phyloP scores from a whole-genome alignment of 2,113 vertebrate species.

The Pteropus alecto region DNA sequence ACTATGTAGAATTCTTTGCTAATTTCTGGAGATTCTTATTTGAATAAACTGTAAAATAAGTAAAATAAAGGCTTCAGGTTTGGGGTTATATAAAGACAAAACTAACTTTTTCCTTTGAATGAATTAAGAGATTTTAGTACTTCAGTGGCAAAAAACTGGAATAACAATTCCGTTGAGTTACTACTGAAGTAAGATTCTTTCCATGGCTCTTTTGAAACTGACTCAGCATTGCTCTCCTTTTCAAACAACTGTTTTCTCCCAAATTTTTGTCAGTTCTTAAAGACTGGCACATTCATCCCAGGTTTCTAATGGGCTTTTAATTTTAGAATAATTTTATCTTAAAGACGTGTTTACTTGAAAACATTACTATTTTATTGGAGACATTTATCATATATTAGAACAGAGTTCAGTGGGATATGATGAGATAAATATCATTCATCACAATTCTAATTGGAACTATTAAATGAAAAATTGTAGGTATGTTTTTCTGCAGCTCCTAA shows the following conservation, averaged over 20 bases:
- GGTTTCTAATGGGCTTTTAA: slow-evolving; percentile 25
- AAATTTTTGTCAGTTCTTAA: background rate
- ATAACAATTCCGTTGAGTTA: background rate
- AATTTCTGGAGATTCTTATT: slow-evolving; percentile 7
- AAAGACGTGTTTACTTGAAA: slow-evolving; percentile 21
- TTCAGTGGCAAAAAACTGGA: background rate
- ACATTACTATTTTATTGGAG: slow-evolving; percentile 21
- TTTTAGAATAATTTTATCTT: slow-evolving; percentile 39
- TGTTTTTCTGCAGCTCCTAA: background rate
- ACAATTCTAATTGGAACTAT: background rate
- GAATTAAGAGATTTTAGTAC: background rate
- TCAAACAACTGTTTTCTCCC: background rate
- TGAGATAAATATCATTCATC: background rate
- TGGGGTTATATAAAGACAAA: background rate
- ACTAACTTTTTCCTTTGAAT: slow-evolving; percentile 4
- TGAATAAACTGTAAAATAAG: background rate
- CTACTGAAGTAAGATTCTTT: background rate
- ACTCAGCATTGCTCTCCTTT: background rate
- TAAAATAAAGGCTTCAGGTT: background rate
- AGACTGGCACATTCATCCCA: background rate
- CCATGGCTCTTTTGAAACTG: background rate
- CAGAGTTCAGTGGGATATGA: background rate
- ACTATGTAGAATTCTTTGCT: background rate
- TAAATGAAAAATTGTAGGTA: background rate
- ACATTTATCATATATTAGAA: background rate